phyloP scores from a whole-genome alignment of 2,888 invertebrate species.

The Drosophila mimetica region DNA sequence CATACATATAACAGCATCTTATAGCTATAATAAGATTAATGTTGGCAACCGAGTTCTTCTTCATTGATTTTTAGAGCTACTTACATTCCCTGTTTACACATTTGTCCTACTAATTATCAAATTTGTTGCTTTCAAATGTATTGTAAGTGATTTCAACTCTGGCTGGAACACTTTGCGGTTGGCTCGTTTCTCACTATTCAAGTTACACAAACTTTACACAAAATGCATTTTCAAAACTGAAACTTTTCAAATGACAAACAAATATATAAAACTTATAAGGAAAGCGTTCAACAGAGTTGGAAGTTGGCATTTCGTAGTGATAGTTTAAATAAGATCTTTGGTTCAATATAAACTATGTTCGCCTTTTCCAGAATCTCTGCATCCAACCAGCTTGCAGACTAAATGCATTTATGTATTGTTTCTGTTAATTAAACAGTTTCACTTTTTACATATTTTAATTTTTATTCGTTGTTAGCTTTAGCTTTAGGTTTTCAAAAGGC shows the following conservation, averaged over 20 bases:
- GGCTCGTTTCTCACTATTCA: conserved; percentile 44
- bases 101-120: neutral
- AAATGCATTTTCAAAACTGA: conserved; percentile 27
- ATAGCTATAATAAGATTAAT: conserved; percentile 17
- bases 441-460: conserved; percentile 9
- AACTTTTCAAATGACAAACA: conserved; percentile 21
- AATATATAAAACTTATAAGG: neutral
- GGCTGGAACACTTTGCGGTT: conserved; percentile 65
- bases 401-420: conserved; percentile 57
- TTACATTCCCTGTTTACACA: conserved; percentile 11
- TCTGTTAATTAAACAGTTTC: conserved; percentile 23
- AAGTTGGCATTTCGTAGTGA: neutral
- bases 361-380: neutral
- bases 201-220: conserved; percentile 57
- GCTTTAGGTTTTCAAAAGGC: conserved; percentile 1
- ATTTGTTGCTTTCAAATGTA: neutral
- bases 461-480: conserved; percentile 14
- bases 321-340: conserved; percentile 48
- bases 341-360: conserved; percentile 31
- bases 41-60: conserved; percentile 2
- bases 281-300: neutral
- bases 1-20: conserved; percentile 18
- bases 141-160: conserved; percentile 26
- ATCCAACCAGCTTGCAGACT: neutral
- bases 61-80: neutral